These are phyloP conservation scores for Hirtodrosophila alboralis DNA, from an alignment of 2,888 invertebrate species.

Conservation along the genomic window DNA sequence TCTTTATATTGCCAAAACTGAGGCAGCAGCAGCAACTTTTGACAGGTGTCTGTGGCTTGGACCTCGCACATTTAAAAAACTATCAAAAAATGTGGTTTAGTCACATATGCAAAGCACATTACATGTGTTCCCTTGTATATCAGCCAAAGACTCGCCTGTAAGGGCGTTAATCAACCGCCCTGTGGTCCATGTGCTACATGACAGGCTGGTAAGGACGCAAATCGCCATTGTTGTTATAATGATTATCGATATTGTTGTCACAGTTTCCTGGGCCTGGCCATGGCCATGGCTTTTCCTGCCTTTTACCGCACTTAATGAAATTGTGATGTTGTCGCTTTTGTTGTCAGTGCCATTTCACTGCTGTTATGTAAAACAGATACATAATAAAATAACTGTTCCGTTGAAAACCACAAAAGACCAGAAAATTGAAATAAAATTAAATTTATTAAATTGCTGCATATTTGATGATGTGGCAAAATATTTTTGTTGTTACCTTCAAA, in stretches of 20 bases:
- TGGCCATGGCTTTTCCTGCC: neutral
- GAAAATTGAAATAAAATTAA: slow-evolving; percentile 52
- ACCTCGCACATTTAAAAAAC: slow-evolving; percentile 1
- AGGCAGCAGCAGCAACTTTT: slow-evolving; percentile 4
- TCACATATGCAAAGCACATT: slow-evolving; percentile 12
- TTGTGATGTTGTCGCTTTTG: slow-evolving; percentile 6
- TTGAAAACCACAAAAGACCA: slow-evolving; percentile 44
- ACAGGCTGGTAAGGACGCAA: slow-evolving; percentile 6
- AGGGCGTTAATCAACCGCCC: slow-evolving; percentile 29
- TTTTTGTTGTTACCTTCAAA: slow-evolving; percentile 16
- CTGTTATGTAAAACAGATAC: slow-evolving; percentile 20
- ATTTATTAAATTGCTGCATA: slow-evolving; percentile 53
- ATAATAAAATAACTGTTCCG: slow-evolving; percentile 26
- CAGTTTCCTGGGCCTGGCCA: neutral
- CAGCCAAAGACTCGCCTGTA: neutral
- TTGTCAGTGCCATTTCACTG: slow-evolving; percentile 11
- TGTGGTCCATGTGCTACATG: neutral
- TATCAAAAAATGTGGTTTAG: slow-evolving; percentile 3
- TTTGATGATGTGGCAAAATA: slow-evolving; percentile 56
- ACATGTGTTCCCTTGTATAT: too few species aligned
- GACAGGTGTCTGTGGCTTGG: slow-evolving; percentile 10
- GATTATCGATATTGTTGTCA: slow-evolving; percentile 32
- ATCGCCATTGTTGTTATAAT: slow-evolving; percentile 16
- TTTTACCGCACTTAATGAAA: slow-evolving; percentile 25
- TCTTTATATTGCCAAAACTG: neutral